Base-by-base conservation (phyloP, 2,113 vertebrate species). In the Circaetus gallicus region DNA sequence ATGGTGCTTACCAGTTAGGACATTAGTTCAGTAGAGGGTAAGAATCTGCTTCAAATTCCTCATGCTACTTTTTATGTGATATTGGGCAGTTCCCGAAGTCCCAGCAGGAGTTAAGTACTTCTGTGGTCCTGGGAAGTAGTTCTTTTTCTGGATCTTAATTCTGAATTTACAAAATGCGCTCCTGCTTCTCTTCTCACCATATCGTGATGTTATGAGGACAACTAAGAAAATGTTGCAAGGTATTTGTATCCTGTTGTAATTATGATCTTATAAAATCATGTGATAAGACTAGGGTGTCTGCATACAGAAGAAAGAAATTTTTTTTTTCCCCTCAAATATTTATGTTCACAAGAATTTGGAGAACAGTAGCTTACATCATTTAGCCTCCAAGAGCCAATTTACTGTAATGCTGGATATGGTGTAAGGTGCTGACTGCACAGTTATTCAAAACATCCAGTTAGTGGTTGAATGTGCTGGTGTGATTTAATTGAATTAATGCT, bases 391-490 rank as follows among this genome's bases (percentile, higher is more conserved):
- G 42, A 58, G n/a, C 7, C 20, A 24, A 10, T 55, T 80, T 36
- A 20, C 15, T 1, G 1, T 1, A 29, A n/a, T 58, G 72, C 21
- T 47, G 43, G 18, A 3, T 29, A 3, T 11, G 7, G 24, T 22
- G 10, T 22, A 22, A 61, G 21, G 13, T 61, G 55, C 18, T 86
- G 29, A 32, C 55, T 56, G 19, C 5, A 8, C 7, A 29, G 31
- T 45, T 73, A 29, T 11, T 74, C 52, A 72, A 20, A 78, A 18
- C 25, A 50, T 55, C 11, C 18, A 29, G 38, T 53, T 55, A 69
- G 25, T 28, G 59, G 34, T 29, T 16, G 22, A 77, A 40, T 47
- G 4, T 20, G 10, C 16, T 52, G 34, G 20, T 58, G 40, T 52
- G 15, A 43, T 71, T 80, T n/a, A 34, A 43, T 5, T 49, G 49